A percentile compares a stretch with the other conserved stretches of the same genome.
These are phyloP conservation scores for Scaptomyza cyrtandrae DNA, from an alignment of 2,888 invertebrate genomes.

Conservation along the genomic window DNA sequence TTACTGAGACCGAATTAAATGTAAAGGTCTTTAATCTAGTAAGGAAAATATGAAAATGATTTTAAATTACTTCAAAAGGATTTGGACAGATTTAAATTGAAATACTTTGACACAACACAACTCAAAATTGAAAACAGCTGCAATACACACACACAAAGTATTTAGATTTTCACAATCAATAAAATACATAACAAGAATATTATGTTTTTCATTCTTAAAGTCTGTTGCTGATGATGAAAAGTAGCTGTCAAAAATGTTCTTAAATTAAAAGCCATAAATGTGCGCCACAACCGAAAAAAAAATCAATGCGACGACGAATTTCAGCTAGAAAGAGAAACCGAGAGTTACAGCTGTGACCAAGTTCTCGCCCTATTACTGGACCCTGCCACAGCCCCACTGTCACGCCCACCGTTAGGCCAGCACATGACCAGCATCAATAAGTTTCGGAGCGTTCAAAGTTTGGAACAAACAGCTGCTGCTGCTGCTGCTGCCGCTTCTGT, in stretches of 20 bases:
- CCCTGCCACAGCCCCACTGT: slow-evolving; percentile 11
- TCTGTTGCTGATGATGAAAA: slow-evolving; percentile 10
- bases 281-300: slow-evolving; percentile 44
- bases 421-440: slow-evolving; percentile 76
- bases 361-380: not conserved
- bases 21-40: too few species aligned
- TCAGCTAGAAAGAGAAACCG: slow-evolving; percentile 1
- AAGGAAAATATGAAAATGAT: too few species aligned
- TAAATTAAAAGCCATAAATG: slow-evolving; percentile 70
- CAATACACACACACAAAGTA: too few species aligned
- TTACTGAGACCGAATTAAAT: not conserved
- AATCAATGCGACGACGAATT: slow-evolving; percentile 58
- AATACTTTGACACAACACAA: too few species aligned
- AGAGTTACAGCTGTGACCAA: slow-evolving; percentile 52
- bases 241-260: slow-evolving; percentile 61
- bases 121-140: too few species aligned
- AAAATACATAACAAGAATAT: slow-evolving; percentile 29
- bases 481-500: slow-evolving; percentile 30
- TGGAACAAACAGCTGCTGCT: slow-evolving; percentile 59
- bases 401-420: slow-evolving; percentile 36
- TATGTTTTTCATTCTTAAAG: slow-evolving; percentile 4
- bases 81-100: not conserved
- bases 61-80: not conserved
- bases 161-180: slow-evolving; percentile 9
- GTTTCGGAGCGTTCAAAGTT: slow-evolving; percentile 53